A percentile compares a stretch with the other conserved stretches of the same genome.
phyloP scores from a whole-genome alignment of 2,888 invertebrate species.

The Automeris io region DNA sequence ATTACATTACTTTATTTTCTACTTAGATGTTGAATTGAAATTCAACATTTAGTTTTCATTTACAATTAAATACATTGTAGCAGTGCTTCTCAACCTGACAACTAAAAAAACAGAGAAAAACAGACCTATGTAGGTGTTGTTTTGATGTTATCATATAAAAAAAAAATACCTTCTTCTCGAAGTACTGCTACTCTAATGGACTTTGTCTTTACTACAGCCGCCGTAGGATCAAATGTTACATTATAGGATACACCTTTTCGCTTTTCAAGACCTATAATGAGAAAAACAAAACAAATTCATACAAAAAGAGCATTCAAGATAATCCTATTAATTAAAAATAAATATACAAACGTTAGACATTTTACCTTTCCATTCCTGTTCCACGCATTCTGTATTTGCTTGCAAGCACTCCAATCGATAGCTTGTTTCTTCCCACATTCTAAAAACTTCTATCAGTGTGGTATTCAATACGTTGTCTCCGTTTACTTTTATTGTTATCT shows the following conservation, averaged over 20 bases:
- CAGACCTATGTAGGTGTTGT: not conserved
- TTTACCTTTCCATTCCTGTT: slow-evolving; percentile 84
- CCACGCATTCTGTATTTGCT: slow-evolving; percentile 86
- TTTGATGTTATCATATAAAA: not conserved
- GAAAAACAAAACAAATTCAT: too few species aligned
- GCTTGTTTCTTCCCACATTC: slow-evolving; percentile 97
- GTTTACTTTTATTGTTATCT: slow-evolving; percentile 77
- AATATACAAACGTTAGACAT: not conserved
- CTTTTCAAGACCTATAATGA: slow-evolving; percentile 73
- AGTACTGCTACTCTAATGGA: slow-evolving; percentile 90
- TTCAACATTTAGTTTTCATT: too few species aligned
- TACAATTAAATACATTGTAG: too few species aligned
- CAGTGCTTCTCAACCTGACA: too few species aligned
- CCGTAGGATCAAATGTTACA: slow-evolving; percentile 83
- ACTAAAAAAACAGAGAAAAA: too few species aligned
- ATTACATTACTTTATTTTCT: too few species aligned
- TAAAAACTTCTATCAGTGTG: slow-evolving; percentile 81
- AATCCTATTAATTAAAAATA: too few species aligned
- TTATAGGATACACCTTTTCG: slow-evolving; percentile 85
- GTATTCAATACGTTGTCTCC: slow-evolving; percentile 78
- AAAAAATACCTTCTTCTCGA: slow-evolving; percentile 88
- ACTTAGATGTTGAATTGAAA: too few species aligned
- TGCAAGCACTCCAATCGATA: slow-evolving; percentile 92
- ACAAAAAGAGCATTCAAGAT: too few species aligned
- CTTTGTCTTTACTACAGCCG: slow-evolving; percentile 57